Conservation (phyloP, 1,140 invertebrate genomes). For the Bombyx mandarina region DNA sequence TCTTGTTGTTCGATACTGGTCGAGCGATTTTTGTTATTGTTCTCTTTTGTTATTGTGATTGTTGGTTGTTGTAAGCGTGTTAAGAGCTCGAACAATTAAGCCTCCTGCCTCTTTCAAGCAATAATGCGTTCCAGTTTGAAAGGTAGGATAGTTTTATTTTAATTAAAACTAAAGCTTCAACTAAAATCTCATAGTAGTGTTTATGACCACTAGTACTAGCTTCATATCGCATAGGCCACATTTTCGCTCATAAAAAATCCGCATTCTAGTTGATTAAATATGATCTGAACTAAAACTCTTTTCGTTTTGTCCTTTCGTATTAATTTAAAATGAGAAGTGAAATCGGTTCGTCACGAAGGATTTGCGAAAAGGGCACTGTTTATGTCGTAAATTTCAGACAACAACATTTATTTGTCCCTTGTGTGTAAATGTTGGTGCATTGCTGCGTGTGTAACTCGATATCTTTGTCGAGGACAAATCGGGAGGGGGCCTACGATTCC, state of each 20-base stretch:
- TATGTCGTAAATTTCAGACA: slow-evolving; percentile 31
- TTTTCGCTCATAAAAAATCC: neutral
- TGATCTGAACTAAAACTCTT: neutral
- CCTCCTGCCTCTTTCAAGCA: too few species aligned
- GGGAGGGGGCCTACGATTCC: slow-evolving; percentile 5
- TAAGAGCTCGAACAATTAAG: too few species aligned
- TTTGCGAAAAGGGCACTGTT: slow-evolving; percentile 23
- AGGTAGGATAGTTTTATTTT: too few species aligned
- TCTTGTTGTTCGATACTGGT: too few species aligned
- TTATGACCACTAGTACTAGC: too few species aligned
- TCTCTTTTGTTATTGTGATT: too few species aligned
- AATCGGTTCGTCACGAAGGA: slow-evolving; percentile 7
- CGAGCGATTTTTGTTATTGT: too few species aligned
- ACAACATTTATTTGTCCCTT: slow-evolving; percentile 29
- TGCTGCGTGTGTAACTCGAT: slow-evolving; percentile 17
- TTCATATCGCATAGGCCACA: too few species aligned
- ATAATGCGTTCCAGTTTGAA: too few species aligned
- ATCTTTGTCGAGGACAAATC: neutral
- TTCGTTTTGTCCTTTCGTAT: neutral
- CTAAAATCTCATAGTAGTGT: too few species aligned
- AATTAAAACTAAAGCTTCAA: too few species aligned
- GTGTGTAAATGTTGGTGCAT: slow-evolving; percentile 32
- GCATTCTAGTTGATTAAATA: neutral
- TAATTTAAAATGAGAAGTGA: slow-evolving; percentile 19
- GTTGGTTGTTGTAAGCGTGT: too few species aligned